Evolutionary conservation across 2,113 vertebrate species (phyloP).

Genomic region (Aramus guarauna): DNA sequence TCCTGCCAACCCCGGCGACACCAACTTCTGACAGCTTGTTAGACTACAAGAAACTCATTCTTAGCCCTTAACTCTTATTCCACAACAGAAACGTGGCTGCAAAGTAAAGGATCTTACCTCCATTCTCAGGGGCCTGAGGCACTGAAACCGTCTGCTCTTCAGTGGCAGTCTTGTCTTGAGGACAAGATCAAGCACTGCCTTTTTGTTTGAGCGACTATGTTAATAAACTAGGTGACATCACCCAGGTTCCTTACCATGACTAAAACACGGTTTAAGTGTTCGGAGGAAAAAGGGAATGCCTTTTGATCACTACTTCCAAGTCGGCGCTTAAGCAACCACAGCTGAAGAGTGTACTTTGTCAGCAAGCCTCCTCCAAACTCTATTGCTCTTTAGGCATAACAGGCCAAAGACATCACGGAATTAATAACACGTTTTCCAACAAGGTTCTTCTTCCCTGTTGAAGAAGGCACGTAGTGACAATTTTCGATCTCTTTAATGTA

Average conservation of each 20-base stretch:
- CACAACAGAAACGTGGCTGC: not conserved
- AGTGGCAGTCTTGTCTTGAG: not conserved
- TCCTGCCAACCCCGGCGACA: fast-evolving
- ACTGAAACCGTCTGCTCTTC: constrained; percentile 19
- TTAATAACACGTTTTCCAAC: not conserved
- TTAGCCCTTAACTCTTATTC: not conserved
- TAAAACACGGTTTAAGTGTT: not conserved
- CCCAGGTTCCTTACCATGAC: not conserved
- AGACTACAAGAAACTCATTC: not conserved
- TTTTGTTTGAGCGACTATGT: not conserved
- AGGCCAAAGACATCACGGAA: not conserved
- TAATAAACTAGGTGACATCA: not conserved
- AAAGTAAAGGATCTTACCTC: constrained; percentile 52
- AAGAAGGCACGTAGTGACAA: not conserved
- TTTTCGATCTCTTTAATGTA: constrained; percentile 19
- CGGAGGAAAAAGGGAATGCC: not conserved
- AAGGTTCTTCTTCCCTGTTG: not conserved
- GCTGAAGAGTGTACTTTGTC: not conserved
- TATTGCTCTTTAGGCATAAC: not conserved
- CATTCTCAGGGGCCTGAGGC: not conserved
- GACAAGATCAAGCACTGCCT: not conserved
- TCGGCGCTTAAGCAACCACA: not conserved
- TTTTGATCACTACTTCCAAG: not conserved
- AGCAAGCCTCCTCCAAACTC: not conserved
- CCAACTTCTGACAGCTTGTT: not conserved